Evolutionary conservation across 2,797 vertebrate genomes (phyloP).

Genomic region (Varecia variegata): DNA sequence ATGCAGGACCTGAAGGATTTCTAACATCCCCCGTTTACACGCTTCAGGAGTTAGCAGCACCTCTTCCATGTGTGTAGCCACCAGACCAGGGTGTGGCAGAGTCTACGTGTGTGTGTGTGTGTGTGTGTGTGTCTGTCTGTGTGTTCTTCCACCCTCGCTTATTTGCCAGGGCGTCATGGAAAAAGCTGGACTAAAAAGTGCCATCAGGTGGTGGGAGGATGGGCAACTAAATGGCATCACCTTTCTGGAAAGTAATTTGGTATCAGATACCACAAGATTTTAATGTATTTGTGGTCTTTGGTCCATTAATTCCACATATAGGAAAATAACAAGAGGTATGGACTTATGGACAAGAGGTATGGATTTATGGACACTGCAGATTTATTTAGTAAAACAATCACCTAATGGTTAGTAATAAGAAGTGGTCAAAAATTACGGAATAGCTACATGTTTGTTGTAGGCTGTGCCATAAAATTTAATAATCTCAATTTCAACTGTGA

Average conservation of each 20-base stretch:
- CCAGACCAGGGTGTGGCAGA: background rate
- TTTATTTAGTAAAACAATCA: background rate
- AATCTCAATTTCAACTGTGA: background rate
- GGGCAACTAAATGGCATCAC: too few species aligned
- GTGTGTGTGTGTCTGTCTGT: accelerated
- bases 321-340: background rate
- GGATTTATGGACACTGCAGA: background rate
- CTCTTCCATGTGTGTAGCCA: background rate
- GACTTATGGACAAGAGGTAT: background rate
- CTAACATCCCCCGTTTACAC: background rate
- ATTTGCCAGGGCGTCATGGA: background rate
- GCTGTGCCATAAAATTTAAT: background rate
- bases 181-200: background rate
- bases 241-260: background rate
- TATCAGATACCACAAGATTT: background rate
- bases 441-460: background rate
- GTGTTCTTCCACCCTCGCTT: background rate
- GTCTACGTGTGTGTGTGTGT: background rate
- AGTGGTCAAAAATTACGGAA: background rate
- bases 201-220: background rate
- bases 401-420: background rate
- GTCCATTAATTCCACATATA: background rate
- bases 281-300: background rate
- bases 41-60: background rate
- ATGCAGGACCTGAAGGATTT: background rate